Conservation (phyloP, 1,140 invertebrate genomes). For the Centruroides vittatus region DNA sequence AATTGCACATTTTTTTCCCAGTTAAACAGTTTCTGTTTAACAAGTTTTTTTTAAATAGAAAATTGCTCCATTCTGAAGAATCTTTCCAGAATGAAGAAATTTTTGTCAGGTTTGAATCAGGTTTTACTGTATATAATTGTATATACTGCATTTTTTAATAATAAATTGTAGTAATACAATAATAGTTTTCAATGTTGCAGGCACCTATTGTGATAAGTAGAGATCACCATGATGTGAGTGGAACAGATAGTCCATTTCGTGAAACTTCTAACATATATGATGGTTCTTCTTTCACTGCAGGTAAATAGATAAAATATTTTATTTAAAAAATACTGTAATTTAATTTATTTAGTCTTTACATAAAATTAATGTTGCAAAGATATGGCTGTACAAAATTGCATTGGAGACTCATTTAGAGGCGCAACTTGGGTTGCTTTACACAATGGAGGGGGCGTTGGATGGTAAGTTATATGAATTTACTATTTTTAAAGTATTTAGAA, state of each 20-base stretch:
- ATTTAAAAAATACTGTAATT: background rate
- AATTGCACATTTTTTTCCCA: too few species aligned
- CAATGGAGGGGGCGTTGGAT: constrained; percentile 53
- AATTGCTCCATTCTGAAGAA: too few species aligned
- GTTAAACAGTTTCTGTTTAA: too few species aligned
- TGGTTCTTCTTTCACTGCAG: constrained; percentile 48
- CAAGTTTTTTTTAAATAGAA: too few species aligned
- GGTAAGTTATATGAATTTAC: constrained; percentile 28
- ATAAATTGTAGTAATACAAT: background rate
- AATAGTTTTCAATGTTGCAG: constrained; percentile 21
- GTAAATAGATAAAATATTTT: constrained; percentile 19
- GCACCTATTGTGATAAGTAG: constrained; percentile 45
- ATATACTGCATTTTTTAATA: background rate
- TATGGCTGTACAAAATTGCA: constrained; percentile 52
- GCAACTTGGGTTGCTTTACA: constrained; percentile 55
- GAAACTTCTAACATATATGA: constrained; percentile 53
- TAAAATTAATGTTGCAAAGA: constrained; percentile 25
- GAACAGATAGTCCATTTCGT: constrained; percentile 49
- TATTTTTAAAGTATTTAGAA: too few species aligned
- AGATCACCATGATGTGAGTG: constrained; percentile 56
- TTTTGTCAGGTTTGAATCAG: constrained; percentile 18
- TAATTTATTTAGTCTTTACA: background rate
- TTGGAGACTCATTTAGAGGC: constrained; percentile 48
- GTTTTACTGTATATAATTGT: constrained; percentile 16
- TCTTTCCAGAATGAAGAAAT: too few species aligned